Evolutionary conservation across 2,888 invertebrate genomes (phyloP).

Genomic region (Parthenolecanium corni): DNA sequence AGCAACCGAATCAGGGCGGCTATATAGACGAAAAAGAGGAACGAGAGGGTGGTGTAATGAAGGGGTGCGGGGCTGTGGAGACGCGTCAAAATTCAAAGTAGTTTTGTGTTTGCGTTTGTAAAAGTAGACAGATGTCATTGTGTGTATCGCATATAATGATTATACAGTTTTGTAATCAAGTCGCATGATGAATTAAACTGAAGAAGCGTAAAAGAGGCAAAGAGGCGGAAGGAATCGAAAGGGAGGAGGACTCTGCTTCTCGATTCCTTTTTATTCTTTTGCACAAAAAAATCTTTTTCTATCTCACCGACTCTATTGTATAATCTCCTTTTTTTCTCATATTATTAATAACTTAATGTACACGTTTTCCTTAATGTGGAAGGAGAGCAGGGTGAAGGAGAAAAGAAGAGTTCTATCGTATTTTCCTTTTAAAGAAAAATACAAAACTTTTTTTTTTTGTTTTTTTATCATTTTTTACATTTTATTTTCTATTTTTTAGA

Average conservation of each 20-base stretch:
- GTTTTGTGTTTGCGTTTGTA: slow-evolving; percentile 26
- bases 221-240: slow-evolving; percentile 8
- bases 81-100: slow-evolving; percentile 25
- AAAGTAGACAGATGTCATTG: slow-evolving; percentile 28
- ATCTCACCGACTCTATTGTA: slow-evolving; percentile 28
- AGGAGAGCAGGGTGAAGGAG: not conserved
- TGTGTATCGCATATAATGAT: slow-evolving; percentile 28
- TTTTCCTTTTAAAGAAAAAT: slow-evolving; percentile 25
- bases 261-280: slow-evolving; percentile 21
- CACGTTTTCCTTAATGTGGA: slow-evolving; percentile 27
- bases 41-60: slow-evolving; percentile 3
- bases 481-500: slow-evolving; percentile 7
- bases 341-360: slow-evolving; percentile 29
- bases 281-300: slow-evolving; percentile 21
- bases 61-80: not conserved
- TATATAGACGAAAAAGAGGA: not conserved
- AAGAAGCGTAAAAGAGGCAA: slow-evolving; percentile 13
- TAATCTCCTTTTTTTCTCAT: slow-evolving; percentile 27
- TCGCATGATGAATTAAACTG: slow-evolving; percentile 29
- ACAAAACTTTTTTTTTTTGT: slow-evolving; percentile 12
- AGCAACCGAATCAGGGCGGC: slow-evolving; percentile 20
- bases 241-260: slow-evolving; percentile 8
- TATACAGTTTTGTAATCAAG: slow-evolving; percentile 29
- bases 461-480: slow-evolving; percentile 4
- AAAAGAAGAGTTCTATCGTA: slow-evolving; percentile 20